Evolutionary conservation across 2,888 invertebrate species (phyloP).

Genomic region (Leptopilina syphax): DNA sequence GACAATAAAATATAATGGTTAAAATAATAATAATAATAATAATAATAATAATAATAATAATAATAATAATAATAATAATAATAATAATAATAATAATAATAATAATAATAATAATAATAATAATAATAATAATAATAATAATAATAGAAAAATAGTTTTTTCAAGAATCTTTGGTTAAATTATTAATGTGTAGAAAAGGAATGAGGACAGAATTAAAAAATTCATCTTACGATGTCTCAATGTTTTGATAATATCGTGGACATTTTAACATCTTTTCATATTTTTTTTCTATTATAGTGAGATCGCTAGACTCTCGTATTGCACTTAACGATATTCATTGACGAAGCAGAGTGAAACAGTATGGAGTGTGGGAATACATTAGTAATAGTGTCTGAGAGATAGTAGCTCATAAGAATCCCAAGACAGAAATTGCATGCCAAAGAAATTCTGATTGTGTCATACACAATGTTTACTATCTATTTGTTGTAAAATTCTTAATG

Average conservation of each 20-base stretch:
- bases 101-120: no score
- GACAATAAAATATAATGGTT: no score
- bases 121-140: no score
- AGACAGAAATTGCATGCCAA: conserved; percentile 38
- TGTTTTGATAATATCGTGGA: conserved; percentile 18
- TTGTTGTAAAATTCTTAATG: conserved; percentile 49
- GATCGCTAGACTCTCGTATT: conserved; percentile 40
- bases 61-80: no score
- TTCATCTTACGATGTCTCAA: conserved; percentile 17
- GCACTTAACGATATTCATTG: conserved; percentile 49
- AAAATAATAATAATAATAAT: no score
- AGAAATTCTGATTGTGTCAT: conserved; percentile 47
- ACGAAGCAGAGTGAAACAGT: conserved; percentile 41
- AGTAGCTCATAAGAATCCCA: no score
- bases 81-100: no score
- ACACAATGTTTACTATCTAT: conserved; percentile 39
- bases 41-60: no score
- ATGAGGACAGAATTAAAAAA: background rate
- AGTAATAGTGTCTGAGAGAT: no score
- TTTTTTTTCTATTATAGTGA: conserved; percentile 4
- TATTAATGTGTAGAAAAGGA: no score
- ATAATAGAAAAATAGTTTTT: no score
- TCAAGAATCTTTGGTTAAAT: no score
- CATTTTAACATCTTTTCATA: conserved; percentile 9
- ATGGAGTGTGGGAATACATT: conserved; percentile 50